Conservation (phyloP, 2,113 vertebrate species). For the Cynocephalus volans region DNA sequence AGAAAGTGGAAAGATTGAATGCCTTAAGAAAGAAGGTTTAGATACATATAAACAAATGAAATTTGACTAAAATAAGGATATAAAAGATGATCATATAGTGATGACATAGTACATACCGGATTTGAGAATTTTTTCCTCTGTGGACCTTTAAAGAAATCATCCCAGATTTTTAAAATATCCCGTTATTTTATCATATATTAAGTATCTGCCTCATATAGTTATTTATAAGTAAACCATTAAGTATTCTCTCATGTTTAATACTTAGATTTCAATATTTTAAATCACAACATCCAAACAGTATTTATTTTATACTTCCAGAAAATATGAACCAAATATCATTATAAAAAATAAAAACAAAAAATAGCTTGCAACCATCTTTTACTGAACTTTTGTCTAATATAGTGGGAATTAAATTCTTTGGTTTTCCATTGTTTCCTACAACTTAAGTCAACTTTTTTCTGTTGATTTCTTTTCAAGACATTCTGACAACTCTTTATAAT, state of each 20-base stretch:
- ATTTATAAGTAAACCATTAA: constrained; percentile 64
- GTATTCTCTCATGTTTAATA: constrained; percentile 22
- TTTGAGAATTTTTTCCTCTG: constrained; percentile 34
- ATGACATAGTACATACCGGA: constrained; percentile 14
- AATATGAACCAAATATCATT: constrained; percentile 57
- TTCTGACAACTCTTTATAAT: constrained; percentile 51
- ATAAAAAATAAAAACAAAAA: constrained; percentile 26
- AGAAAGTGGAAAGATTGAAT: neutral
- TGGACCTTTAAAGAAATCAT: constrained; percentile 57
- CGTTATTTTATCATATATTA: constrained; percentile 23
- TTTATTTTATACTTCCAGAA: constrained; percentile 70
- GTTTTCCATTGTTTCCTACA: neutral
- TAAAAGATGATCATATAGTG: constrained; percentile 36
- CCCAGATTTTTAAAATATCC: constrained; percentile 47
- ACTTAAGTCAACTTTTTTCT: constrained; percentile 22
- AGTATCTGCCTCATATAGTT: neutral
- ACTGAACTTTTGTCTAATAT: constrained; percentile 14
- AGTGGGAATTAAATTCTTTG: constrained; percentile 42
- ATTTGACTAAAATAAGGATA: neutral
- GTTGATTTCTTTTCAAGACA: constrained; percentile 31
- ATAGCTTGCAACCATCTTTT: neutral
- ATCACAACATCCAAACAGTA: neutral
- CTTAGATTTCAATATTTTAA: constrained; percentile 32
- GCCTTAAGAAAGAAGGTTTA: constrained; percentile 41
- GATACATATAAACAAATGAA: neutral